Percentiles rank a stretch among this genome's conserved stretches.
Evolutionary conservation across 2,113 vertebrate species (phyloP).

Genomic region (Noctilio leporinus): DNA sequence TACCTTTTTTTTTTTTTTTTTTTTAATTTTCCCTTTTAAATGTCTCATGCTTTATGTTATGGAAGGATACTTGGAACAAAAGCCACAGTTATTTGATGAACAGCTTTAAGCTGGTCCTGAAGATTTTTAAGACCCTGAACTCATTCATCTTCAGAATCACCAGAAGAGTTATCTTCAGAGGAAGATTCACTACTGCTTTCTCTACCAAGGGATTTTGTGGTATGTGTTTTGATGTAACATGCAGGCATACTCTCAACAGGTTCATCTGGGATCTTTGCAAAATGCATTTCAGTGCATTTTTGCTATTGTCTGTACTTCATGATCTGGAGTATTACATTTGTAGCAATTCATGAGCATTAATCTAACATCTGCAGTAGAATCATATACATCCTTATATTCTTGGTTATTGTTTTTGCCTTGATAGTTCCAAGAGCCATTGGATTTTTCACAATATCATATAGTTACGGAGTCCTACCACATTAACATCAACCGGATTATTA

Average conservation of each 20-base stretch:
- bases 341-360: slow-evolving; percentile 94
- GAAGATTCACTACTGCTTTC: slow-evolving; percentile 80
- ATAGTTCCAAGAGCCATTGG: slow-evolving; percentile 88
- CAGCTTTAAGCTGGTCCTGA: slow-evolving; percentile 86
- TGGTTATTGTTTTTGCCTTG: slow-evolving; percentile 88
- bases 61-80: slow-evolving; percentile 78
- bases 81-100: slow-evolving; percentile 84
- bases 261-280: slow-evolving; percentile 86
- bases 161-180: slow-evolving; percentile 79
- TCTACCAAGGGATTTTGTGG: slow-evolving; percentile 56
- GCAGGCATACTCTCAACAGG: slow-evolving; percentile 45
- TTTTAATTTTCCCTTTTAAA: slow-evolving; percentile 80
- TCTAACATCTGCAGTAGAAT: slow-evolving; percentile 90
- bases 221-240: slow-evolving; percentile 8
- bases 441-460: slow-evolving; percentile 81
- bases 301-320: slow-evolving; percentile 89
- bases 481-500: slow-evolving; percentile 82
- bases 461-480: slow-evolving; percentile 77
- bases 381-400: slow-evolving; percentile 83
- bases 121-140: slow-evolving; percentile 77
- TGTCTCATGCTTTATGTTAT: slow-evolving; percentile 79
- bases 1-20: slow-evolving; percentile 71
- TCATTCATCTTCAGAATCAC: slow-evolving; percentile 78
- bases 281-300: slow-evolving; percentile 87
- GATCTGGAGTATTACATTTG: slow-evolving; percentile 85